A percentile compares a stretch with the other conserved stretches of the same genome.
Evolutionary conservation across 2,797 vertebrate genomes (phyloP).

Genomic region (Peromyscus eremicus): DNA sequence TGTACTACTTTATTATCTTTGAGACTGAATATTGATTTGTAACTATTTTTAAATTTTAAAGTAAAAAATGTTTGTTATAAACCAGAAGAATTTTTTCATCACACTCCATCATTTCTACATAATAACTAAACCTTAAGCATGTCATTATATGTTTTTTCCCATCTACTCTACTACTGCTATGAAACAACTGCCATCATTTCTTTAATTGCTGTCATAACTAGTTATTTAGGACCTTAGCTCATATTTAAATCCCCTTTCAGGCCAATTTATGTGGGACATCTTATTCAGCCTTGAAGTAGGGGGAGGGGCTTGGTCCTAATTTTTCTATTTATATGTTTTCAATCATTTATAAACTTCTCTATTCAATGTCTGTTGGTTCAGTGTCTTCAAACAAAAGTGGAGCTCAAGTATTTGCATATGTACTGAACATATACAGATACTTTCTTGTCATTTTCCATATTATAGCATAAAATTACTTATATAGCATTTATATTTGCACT

Average conservation of each 20-base stretch:
- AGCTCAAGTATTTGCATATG: not conserved
- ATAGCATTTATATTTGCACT: not conserved
- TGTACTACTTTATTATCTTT: not conserved
- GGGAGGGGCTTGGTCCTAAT: not conserved
- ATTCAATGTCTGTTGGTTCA: not conserved
- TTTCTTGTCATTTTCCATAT: not conserved
- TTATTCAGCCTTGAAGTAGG: too few relatives aligned
- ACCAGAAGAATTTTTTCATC: not conserved
- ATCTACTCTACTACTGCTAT: not conserved
- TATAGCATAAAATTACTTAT: not conserved
- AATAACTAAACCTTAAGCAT: not conserved
- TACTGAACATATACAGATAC: not conserved
- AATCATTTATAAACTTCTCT: conserved; percentile 19
- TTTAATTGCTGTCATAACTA: not conserved
- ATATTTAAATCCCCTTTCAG: not conserved
- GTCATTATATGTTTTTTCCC: not conserved
- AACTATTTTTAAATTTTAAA: conserved; percentile 16
- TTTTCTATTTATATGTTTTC: conserved; percentile 18
- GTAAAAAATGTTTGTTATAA: not conserved
- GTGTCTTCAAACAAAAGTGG: not conserved
- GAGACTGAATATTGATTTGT: not conserved
- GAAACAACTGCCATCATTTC: not conserved
- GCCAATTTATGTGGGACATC: not conserved
- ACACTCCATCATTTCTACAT: not conserved
- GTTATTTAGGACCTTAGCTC: not conserved